phyloP scores from a whole-genome alignment of 2,797 vertebrate species.

The Otolemur crassicaudatus region DNA sequence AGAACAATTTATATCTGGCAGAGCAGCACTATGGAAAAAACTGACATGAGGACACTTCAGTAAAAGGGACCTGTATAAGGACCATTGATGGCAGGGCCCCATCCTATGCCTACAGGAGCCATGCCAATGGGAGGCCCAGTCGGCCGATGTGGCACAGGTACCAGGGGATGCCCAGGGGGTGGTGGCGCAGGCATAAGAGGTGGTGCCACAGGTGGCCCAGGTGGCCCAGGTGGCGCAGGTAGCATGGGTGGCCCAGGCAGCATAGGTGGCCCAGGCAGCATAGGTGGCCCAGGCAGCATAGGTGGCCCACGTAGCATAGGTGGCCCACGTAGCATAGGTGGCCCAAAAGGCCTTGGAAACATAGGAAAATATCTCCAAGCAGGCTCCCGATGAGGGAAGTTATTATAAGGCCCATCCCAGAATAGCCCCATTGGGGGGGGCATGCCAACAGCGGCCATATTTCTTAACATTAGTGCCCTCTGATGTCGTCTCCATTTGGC shows the following conservation, averaged over 20 bases:
- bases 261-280: not conserved
- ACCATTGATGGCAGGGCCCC: conserved; percentile 84
- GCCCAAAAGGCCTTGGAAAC: not conserved
- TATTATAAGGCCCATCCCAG: conserved; percentile 81
- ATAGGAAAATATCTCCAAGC: conserved; percentile 82
- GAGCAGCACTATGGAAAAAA: conserved; percentile 50
- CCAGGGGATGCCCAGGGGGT: not conserved
- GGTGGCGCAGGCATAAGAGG: not conserved
- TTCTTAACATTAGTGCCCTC: conserved; percentile 82
- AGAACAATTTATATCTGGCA: not conserved
- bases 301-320: not conserved
- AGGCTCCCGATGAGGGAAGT: conserved; percentile 81
- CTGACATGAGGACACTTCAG: conserved; percentile 82
- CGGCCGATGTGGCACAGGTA: conserved; percentile 72
- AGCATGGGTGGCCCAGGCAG: too few relatives aligned
- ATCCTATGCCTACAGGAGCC: conserved; percentile 69
- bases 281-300: not conserved
- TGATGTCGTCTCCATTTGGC: conserved; percentile 90
- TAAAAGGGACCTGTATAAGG: conserved; percentile 82
- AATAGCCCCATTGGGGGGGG: conserved; percentile 67
- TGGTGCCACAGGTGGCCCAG: not conserved
- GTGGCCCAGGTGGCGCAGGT: not conserved
- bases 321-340: not conserved
- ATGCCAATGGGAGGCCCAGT: conserved; percentile 25
- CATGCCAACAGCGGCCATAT: conserved; percentile 75